These are phyloP conservation scores for Drosophila elegans DNA, from an alignment of 1,140 invertebrate genomes.

Conservation along the genomic window DNA sequence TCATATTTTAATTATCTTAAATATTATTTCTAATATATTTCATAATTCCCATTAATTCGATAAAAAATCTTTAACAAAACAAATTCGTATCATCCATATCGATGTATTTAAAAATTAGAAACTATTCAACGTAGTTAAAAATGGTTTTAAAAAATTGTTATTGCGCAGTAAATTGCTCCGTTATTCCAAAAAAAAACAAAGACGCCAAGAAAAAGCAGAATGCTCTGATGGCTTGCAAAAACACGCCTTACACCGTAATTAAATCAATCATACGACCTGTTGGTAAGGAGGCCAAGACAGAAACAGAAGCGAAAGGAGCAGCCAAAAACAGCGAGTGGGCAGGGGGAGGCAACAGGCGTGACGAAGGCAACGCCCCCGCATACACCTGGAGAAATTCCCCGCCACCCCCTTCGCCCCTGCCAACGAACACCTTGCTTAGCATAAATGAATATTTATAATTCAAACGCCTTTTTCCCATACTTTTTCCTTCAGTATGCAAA, in stretches of 20 bases:
- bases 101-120: no score
- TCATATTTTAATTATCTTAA: no score
- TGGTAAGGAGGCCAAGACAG: conserved; percentile 33
- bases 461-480: conserved; percentile 52
- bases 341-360: conserved; percentile 25
- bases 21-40: no score
- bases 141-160: no score
- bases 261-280: conserved; percentile 78
- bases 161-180: no score
- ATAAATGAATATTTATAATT: conserved; percentile 84
- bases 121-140: no score
- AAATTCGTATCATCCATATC: no score
- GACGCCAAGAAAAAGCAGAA: conserved; percentile 3
- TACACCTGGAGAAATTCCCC: conserved; percentile 68
- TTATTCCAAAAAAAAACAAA: no score
- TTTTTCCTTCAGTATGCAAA: conserved; percentile 43
- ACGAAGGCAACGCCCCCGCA: conserved; percentile 45
- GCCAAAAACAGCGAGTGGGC: conserved; percentile 7
- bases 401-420: background rate
- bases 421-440: conserved; percentile 58
- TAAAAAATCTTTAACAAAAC: no score
- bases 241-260: conserved; percentile 66
- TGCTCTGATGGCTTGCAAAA: conserved; percentile 28
- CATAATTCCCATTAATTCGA: no score
- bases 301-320: conserved; percentile 51